Conservation (phyloP, 2,888 invertebrate species). For the Anodontia alba region DNA sequence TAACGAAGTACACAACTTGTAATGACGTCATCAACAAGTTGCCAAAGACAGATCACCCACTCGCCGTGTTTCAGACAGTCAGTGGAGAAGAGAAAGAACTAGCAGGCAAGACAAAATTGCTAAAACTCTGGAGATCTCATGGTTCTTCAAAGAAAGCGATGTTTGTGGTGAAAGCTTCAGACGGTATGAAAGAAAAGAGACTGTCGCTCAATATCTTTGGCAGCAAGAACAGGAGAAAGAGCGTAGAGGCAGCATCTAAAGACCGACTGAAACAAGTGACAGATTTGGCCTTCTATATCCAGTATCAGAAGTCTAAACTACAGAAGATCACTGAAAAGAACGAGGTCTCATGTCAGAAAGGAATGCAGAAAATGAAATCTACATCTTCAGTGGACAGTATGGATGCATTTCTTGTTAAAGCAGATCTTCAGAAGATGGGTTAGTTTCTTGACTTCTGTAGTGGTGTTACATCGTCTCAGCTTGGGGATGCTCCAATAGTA, state of each 20-base stretch:
- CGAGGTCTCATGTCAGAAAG: constrained; percentile 1
- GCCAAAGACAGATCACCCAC: constrained; percentile 30
- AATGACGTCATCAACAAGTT: constrained; percentile 55
- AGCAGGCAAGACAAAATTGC: constrained; percentile 37
- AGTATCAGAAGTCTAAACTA: constrained; percentile 44
- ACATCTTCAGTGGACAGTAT: constrained; percentile 36
- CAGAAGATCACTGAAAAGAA: constrained; percentile 12
- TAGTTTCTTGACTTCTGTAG: constrained; percentile 41
- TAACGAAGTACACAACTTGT: constrained; percentile 55
- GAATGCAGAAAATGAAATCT: constrained; percentile 31
- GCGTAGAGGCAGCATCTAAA: background rate
- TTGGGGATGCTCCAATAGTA: background rate
- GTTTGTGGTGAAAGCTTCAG: constrained; percentile 43
- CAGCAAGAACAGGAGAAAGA: background rate
- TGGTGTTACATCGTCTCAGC: constrained; percentile 22
- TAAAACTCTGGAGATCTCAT: constrained; percentile 49
- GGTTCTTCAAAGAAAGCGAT: constrained; percentile 40
- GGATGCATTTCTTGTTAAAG: constrained; percentile 44
- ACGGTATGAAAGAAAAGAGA: constrained; percentile 27
- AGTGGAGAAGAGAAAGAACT: constrained; percentile 46
- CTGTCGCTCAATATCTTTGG: constrained; percentile 25
- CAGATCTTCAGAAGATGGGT: constrained; percentile 47
- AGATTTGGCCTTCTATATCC: constrained; percentile 42
- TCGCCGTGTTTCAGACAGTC: constrained; percentile 44
- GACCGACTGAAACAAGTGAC: constrained; percentile 46